Conservation (phyloP, 2,888 invertebrate genomes). For the Stratiomys singularior region DNA sequence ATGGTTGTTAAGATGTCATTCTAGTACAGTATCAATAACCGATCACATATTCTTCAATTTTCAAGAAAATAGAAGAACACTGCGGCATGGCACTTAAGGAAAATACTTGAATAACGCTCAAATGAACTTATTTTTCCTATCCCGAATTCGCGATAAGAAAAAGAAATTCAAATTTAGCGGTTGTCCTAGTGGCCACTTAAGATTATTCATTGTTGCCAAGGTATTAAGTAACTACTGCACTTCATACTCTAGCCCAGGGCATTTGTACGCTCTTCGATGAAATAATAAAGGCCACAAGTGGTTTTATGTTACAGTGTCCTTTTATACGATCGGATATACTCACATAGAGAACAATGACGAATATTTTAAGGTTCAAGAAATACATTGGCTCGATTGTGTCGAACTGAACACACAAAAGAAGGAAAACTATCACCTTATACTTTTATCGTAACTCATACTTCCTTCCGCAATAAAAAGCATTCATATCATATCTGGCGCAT, state of each 20-base stretch:
- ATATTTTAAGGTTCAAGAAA: slow-evolving; percentile 33
- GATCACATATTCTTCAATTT: background rate
- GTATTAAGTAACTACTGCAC: background rate
- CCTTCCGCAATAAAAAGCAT: slow-evolving; percentile 1
- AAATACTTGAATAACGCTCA: slow-evolving; percentile 12
- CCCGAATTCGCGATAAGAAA: background rate
- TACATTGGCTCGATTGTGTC: slow-evolving; percentile 28
- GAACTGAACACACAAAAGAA: background rate
- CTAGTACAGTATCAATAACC: slow-evolving; percentile 20
- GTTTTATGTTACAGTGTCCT: slow-evolving; percentile 44
- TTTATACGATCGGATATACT: slow-evolving; percentile 3
- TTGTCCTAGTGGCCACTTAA: slow-evolving; percentile 30
- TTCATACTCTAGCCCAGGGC: slow-evolving; percentile 4
- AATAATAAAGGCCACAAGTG: slow-evolving; percentile 35
- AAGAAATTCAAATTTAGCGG: slow-evolving; percentile 32
- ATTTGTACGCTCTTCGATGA: slow-evolving; percentile 25
- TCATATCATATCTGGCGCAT: too few species aligned
- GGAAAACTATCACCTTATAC: background rate
- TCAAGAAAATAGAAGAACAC: background rate
- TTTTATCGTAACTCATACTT: slow-evolving; percentile 7
- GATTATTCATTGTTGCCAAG: slow-evolving; percentile 10
- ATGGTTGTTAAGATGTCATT: background rate
- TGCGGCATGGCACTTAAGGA: background rate
- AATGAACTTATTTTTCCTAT: background rate
- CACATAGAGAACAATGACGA: slow-evolving; percentile 25